Percentiles rank a stretch among this genome's conserved stretches.
phyloP scores from a whole-genome alignment of 1,140 invertebrate genomes.

The Dreissena polymorpha region DNA sequence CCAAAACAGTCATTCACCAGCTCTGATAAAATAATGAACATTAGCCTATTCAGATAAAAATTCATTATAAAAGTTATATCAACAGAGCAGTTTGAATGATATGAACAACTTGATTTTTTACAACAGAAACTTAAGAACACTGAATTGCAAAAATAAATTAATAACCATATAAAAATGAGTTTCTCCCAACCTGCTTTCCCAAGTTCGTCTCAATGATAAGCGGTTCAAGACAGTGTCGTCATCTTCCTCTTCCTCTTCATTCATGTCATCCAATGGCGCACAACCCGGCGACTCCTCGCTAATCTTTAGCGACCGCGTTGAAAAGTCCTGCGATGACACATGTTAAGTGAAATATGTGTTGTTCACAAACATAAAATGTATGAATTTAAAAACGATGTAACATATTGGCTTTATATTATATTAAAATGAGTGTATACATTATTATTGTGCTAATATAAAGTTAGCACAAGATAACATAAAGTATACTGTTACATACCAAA shows the following conservation, averaged over 20 bases:
- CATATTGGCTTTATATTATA: too few species aligned
- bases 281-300: constrained; percentile 69
- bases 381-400: too few species aligned
- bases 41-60: not conserved
- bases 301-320: constrained; percentile 74
- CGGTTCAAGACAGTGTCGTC: constrained; percentile 53
- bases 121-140: not conserved
- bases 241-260: constrained; percentile 49
- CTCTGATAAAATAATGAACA: not conserved
- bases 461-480: too few species aligned
- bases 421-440: too few species aligned
- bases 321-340: constrained; percentile 69
- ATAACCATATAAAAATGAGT: not conserved
- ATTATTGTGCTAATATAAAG: too few species aligned
- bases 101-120: too few species aligned
- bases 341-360: too few species aligned
- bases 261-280: constrained; percentile 37
- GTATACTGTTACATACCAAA: too few species aligned
- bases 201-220: constrained; percentile 70
- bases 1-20: too few species aligned
- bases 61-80: too few species aligned
- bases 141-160: not conserved
- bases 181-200: constrained; percentile 69
- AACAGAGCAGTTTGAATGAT: too few species aligned
- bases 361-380: too few species aligned